phyloP scores from a whole-genome alignment of 2,113 vertebrate species.

The Rattus rattus region DNA sequence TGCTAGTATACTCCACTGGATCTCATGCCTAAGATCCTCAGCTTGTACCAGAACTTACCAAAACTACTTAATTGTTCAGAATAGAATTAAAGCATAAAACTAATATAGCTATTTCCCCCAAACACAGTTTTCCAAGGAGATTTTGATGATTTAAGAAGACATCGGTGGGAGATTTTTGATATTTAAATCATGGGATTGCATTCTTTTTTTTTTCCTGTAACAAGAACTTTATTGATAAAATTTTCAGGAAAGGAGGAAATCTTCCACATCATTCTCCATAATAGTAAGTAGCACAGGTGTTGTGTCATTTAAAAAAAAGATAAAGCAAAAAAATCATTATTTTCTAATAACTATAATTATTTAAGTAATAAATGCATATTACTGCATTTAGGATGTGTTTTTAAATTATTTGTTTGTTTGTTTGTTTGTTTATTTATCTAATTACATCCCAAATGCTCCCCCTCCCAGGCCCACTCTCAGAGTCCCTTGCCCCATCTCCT shows the following conservation, averaged over 20 bases:
- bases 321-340: not conserved
- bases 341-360: not conserved
- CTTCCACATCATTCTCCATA: not conserved
- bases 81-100: conserved; percentile 80
- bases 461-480: too few relatives aligned
- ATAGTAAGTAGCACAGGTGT: not conserved
- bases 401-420: too few relatives aligned
- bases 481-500: too few relatives aligned
- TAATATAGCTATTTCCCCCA: conserved; percentile 65
- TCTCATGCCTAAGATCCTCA: conserved; percentile 69
- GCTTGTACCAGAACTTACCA: conserved; percentile 63
- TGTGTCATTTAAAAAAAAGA: not conserved
- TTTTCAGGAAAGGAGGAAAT: not conserved
- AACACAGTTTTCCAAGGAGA: conserved; percentile 65
- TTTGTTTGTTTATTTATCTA: too few relatives aligned
- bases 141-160: conserved; percentile 65
- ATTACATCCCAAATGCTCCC: too few relatives aligned
- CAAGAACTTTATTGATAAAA: not conserved
- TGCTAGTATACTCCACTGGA: conserved; percentile 68
- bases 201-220: not conserved
- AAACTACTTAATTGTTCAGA: conserved; percentile 75
- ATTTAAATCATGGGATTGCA: conserved; percentile 49
- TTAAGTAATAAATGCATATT: conserved; percentile 10
- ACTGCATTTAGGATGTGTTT: conserved; percentile 7
- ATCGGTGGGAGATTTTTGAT: conserved; percentile 32